These are phyloP conservation scores for Marronus borbonicus DNA, from an alignment of 2,888 invertebrate species.

Conservation along the genomic window DNA sequence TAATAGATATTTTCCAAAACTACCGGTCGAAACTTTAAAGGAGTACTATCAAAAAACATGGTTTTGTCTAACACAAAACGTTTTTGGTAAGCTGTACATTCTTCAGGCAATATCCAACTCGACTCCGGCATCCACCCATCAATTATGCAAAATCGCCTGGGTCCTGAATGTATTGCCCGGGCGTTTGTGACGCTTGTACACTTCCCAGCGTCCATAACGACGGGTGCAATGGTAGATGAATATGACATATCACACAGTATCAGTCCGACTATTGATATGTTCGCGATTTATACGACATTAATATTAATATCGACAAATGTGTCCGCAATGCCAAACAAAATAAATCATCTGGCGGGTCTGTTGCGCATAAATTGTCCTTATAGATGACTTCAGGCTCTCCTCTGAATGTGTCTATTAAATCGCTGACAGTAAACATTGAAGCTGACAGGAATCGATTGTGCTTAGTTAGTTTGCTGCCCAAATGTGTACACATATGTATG, in stretches of 20 bases:
- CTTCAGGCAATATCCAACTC: neutral
- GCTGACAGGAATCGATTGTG: conserved; percentile 4
- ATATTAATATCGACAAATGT: conserved; percentile 45
- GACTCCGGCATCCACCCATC: conserved; percentile 17
- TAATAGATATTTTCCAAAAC: too few species aligned
- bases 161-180: conserved; percentile 27
- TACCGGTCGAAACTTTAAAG: too few species aligned
- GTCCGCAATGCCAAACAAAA: conserved; percentile 41
- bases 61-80: too few species aligned
- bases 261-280: conserved; percentile 32
- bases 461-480: neutral
- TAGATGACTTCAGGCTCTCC: conserved; percentile 13
- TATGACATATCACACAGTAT: conserved; percentile 36
- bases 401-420: conserved; percentile 23
- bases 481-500: neutral
- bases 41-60: too few species aligned
- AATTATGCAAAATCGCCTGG: conserved; percentile 47
- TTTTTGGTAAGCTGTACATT: too few species aligned
- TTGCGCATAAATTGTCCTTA: conserved; percentile 36
- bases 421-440: conserved; percentile 6
- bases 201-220: conserved; percentile 34
- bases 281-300: conserved; percentile 47
- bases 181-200: conserved; percentile 33
- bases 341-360: conserved; percentile 43
- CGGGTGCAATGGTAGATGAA: conserved; percentile 27